A percentile compares a stretch with the other conserved stretches of the same genome.
Evolutionary conservation across 2,113 vertebrate species (phyloP).

Genomic region (Catharus bicknelli): DNA sequence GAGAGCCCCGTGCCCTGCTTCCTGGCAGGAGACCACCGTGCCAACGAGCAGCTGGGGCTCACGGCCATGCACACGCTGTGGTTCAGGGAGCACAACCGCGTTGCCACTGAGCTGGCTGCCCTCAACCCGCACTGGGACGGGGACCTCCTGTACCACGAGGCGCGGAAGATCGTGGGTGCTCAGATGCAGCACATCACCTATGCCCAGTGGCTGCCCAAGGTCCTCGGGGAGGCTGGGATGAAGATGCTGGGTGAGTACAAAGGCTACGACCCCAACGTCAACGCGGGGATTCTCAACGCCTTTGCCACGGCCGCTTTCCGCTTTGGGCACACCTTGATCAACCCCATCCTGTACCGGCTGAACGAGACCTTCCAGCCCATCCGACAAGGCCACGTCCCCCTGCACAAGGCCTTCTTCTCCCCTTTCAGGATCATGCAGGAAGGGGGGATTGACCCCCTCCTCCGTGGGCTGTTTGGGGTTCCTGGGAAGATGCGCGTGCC

Average conservation of each 20-base stretch:
- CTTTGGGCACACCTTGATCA: constrained; percentile 76
- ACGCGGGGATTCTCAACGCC: constrained; percentile 70
- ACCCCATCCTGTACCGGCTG: constrained; percentile 71
- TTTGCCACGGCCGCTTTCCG: constrained; percentile 76
- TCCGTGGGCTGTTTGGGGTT: constrained; percentile 72
- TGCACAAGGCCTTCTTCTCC: constrained; percentile 78
- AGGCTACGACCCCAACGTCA: constrained; percentile 69
- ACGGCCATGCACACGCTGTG: constrained; percentile 76
- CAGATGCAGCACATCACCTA: constrained; percentile 79
- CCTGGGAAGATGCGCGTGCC: constrained; percentile 75
- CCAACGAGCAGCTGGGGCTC: constrained; percentile 75
- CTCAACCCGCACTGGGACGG: constrained; percentile 77
- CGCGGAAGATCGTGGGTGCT: constrained; percentile 73
- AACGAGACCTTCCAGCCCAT: constrained; percentile 73
- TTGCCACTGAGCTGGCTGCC: constrained; percentile 24
- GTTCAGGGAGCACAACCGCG: constrained; percentile 76
- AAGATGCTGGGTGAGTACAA: constrained; percentile 73
- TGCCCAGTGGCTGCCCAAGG: constrained; percentile 72
- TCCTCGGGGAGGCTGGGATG: constrained; percentile 74
- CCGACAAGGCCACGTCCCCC: constrained; percentile 66
- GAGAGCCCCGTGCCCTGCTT: constrained; percentile 74
- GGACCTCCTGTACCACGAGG: constrained; percentile 71
- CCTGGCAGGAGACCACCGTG: constrained; percentile 72
- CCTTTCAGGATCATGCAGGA: constrained; percentile 75
- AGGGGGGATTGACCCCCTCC: constrained; percentile 73